Evolutionary conservation across 2,113 vertebrate genomes (phyloP).

Genomic region (Poeciliopsis turrubarensis): DNA sequence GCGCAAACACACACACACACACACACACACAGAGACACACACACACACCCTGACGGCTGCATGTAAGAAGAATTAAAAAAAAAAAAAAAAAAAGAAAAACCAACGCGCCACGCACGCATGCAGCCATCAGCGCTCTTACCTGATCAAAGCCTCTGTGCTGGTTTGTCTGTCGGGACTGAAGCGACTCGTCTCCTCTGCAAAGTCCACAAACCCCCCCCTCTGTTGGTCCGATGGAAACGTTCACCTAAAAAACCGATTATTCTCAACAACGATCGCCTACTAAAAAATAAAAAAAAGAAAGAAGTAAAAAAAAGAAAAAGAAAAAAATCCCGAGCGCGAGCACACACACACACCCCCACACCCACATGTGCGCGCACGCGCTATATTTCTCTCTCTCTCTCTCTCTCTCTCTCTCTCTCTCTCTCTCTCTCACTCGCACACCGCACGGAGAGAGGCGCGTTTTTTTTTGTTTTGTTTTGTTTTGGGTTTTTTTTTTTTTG

Average conservation of each 20-base stretch:
- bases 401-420: too few species aligned
- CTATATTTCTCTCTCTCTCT: too few species aligned
- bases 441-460: background rate
- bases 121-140: slow-evolving; percentile 71
- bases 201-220: slow-evolving; percentile 57
- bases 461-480: background rate
- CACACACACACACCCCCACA: background rate
- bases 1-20: background rate
- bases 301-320: background rate
- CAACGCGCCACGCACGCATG: slow-evolving; percentile 30
- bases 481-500: slow-evolving; percentile 10
- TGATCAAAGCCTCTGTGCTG: slow-evolving; percentile 54
- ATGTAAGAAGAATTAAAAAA: background rate
- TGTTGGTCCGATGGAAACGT: slow-evolving; percentile 55
- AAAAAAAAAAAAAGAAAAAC: background rate
- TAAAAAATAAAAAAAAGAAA: slow-evolving; percentile 2
- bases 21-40: slow-evolving; percentile 12
- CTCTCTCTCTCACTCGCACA: background rate
- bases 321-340: background rate
- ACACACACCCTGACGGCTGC: background rate
- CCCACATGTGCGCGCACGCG: background rate
- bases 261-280: slow-evolving; percentile 46
- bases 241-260: slow-evolving; percentile 64
- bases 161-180: slow-evolving; percentile 57
- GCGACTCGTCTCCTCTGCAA: slow-evolving; percentile 65